A percentile compares a stretch with the other conserved stretches of the same genome.
Conservation (phyloP, 2,113 vertebrate species). For the Sphaerodactylus townsendi region DNA sequence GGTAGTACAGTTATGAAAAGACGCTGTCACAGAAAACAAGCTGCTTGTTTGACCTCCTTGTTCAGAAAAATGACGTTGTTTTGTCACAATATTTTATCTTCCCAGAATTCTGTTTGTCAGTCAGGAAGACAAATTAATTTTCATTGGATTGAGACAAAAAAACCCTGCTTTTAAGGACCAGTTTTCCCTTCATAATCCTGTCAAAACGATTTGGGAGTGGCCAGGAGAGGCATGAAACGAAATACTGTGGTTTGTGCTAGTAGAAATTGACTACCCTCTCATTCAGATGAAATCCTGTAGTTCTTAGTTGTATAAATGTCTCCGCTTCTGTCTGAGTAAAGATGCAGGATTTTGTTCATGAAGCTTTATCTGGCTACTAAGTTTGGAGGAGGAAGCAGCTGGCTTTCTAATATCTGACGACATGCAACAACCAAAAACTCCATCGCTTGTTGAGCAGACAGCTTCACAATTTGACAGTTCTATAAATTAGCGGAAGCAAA, state of each 20-base stretch:
- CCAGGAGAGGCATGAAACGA: neutral
- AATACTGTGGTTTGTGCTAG: neutral
- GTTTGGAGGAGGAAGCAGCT: neutral
- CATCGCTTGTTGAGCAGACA: neutral
- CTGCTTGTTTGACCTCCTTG: conserved; percentile 74
- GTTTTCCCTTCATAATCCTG: conserved; percentile 12
- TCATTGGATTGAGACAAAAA: conserved; percentile 33
- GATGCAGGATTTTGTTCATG: conserved; percentile 15
- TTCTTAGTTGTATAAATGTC: conserved; percentile 32
- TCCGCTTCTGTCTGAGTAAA: conserved; percentile 1
- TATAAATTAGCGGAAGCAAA: conserved; percentile 14
- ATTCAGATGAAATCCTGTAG: conserved; percentile 17
- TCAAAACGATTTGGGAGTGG: neutral
- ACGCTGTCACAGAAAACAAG: conserved; percentile 61
- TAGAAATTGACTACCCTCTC: neutral
- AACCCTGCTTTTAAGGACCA: conserved; percentile 39
- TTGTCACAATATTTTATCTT: conserved; percentile 47
- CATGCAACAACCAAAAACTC: neutral
- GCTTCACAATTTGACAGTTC: neutral
- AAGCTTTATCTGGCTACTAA: conserved; percentile 15
- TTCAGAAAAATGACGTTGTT: conserved; percentile 59
- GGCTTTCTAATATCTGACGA: neutral
- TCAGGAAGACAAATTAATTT: conserved; percentile 28
- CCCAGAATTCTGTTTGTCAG: neutral
- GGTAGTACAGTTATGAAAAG: conserved; percentile 55